Conservation (phyloP, 1,140 invertebrate species). For the Drosophila bipectinata region DNA sequence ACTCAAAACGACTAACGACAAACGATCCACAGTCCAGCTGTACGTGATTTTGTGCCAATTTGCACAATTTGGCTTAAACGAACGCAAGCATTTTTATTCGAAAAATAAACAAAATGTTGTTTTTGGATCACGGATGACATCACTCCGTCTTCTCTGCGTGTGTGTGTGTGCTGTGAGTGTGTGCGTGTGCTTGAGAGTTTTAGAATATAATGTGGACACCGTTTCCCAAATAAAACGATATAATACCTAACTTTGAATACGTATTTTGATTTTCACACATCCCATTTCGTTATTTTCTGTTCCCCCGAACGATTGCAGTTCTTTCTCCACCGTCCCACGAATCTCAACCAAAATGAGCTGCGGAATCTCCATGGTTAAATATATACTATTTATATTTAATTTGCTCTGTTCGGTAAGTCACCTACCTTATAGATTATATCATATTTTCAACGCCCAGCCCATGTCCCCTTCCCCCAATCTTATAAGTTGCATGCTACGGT, state of each 20-base stretch:
- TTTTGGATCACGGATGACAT: conserved; percentile 41
- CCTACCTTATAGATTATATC: conserved; percentile 22
- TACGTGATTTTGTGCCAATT: conserved; percentile 59
- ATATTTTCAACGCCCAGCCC: conserved; percentile 23
- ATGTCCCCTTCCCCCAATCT: conserved; percentile 27
- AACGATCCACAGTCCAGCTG: conserved; percentile 15
- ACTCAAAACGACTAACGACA: conserved; percentile 33
- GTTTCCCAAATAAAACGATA: conserved; percentile 56
- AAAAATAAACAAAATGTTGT: conserved; percentile 36
- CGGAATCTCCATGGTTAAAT: conserved; percentile 92
- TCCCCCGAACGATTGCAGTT: conserved; percentile 53
- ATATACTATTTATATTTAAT: conserved; percentile 93
- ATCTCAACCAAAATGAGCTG: conserved; percentile 85
- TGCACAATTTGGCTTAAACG: conserved; percentile 24
- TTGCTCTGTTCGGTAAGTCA: conserved; percentile 92
- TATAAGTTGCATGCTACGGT: conserved; percentile 54
- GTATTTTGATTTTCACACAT: conserved; percentile 43
- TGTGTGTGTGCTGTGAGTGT: conserved; percentile 19
- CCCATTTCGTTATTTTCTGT: conserved; percentile 22
- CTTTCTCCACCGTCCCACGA: conserved; percentile 20
- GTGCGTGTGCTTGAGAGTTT: conserved; percentile 15
- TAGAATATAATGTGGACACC: conserved; percentile 5
- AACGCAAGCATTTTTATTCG: conserved; percentile 32
- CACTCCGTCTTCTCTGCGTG: conserved; percentile 18
- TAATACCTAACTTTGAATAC: conserved; percentile 42